phyloP scores from a whole-genome alignment of 2,113 vertebrate species.

The Amblyopsis rosae region DNA sequence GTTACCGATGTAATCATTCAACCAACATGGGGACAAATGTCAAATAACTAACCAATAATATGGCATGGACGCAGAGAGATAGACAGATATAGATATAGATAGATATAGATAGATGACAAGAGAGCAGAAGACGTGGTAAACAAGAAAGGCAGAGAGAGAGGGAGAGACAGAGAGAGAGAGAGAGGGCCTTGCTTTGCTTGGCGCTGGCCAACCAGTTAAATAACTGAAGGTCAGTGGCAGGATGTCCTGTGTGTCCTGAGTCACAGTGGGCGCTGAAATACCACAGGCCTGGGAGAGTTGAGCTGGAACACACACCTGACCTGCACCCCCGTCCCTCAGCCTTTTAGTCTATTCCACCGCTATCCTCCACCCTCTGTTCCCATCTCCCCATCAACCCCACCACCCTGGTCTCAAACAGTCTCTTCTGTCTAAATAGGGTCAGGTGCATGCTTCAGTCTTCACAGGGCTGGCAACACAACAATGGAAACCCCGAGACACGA shows the following conservation, averaged over 20 bases:
- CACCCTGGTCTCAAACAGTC: not conserved
- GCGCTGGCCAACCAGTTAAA: constrained; percentile 47
- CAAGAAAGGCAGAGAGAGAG: not conserved
- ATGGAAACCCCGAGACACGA: not conserved
- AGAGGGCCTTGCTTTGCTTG: constrained; percentile 25
- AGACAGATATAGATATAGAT: not conserved
- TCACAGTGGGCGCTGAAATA: constrained; percentile 67
- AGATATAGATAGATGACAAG: not conserved
- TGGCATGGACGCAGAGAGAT: not conserved
- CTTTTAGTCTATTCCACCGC: not conserved
- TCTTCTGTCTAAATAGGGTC: not conserved
- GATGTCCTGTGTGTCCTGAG: constrained; percentile 33
- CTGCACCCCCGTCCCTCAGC: constrained; percentile 28
- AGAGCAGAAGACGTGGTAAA: not conserved
- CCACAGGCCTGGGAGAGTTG: constrained; percentile 43
- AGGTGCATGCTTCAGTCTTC: not conserved
- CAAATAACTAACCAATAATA: too few relatives aligned
- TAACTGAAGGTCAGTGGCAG: constrained; percentile 61
- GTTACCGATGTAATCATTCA: too few relatives aligned
- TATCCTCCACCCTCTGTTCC: not conserved
- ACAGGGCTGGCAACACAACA: not conserved
- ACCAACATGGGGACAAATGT: too few relatives aligned
- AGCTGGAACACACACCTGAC: constrained; percentile 39
- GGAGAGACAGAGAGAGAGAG: constrained; percentile 4
- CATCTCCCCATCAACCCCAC: not conserved